Percentiles rank a stretch among this genome's conserved stretches.
Evolutionary conservation across 53 echinoderm and acorn worm genomes (phyloP).

Genomic region (Crossaster papposus): DNA sequence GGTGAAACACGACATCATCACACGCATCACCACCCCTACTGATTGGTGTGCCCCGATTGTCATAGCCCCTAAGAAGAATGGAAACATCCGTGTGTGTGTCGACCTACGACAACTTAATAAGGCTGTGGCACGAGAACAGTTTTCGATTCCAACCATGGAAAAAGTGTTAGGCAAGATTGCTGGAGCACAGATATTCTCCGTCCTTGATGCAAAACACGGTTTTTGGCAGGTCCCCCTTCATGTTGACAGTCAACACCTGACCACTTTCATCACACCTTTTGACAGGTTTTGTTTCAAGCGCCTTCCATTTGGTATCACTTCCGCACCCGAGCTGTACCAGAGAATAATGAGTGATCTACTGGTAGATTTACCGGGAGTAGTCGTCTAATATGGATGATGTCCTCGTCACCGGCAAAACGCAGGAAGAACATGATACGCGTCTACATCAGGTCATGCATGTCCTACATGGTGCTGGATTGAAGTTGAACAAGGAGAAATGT

Average conservation of each 20-base stretch:
- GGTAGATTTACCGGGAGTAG: slow-evolving; percentile 28
- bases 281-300: slow-evolving; percentile 37
- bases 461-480: too few species aligned
- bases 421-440: slow-evolving; percentile 39
- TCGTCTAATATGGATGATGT: slow-evolving; percentile 63
- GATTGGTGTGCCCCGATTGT: slow-evolving; percentile 45
- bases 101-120: slow-evolving; percentile 33
- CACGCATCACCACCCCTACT: slow-evolving; percentile 20
- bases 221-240: slow-evolving; percentile 44
- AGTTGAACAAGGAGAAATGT: too few species aligned
- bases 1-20: slow-evolving; percentile 27
- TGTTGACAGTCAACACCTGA: slow-evolving; percentile 16
- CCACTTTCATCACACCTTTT: slow-evolving; percentile 35
- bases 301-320: slow-evolving; percentile 30
- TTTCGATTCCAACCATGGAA: slow-evolving; percentile 24
- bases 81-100: slow-evolving; percentile 15
- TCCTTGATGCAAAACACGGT: slow-evolving; percentile 31
- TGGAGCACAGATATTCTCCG: background rate
- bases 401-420: slow-evolving; percentile 23
- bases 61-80: slow-evolving; percentile 40
- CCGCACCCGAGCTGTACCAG: too few species aligned
- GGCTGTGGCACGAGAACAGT: slow-evolving; percentile 25
- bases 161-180: slow-evolving; percentile 17
- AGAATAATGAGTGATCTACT: too few species aligned
- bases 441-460: slow-evolving; percentile 28